phyloP scores from a whole-genome alignment of 2,888 invertebrate genomes.

The Salpingus planirostris region DNA sequence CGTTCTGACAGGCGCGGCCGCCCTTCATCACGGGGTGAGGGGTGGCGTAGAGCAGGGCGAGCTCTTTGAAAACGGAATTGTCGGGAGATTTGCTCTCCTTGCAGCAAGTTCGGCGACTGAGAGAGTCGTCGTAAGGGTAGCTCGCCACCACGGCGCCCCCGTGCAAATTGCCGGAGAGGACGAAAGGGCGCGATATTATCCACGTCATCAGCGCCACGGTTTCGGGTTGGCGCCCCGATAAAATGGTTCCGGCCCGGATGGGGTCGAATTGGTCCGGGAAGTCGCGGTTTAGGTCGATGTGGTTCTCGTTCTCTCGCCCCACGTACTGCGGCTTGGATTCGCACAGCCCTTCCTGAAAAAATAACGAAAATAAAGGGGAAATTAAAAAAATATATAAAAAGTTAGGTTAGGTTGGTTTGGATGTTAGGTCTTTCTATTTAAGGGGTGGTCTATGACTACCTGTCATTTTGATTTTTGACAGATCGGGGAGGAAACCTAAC shows the following conservation, averaged over 20 bases:
- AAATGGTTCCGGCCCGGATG: conserved; percentile 41
- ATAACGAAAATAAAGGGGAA: conserved; percentile 1
- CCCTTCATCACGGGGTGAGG: conserved; percentile 65
- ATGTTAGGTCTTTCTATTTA: too few species aligned
- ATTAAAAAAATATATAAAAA: too few species aligned
- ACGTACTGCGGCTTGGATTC: conserved; percentile 55
- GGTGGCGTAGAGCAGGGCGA: conserved; percentile 69
- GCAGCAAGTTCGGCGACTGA: conserved; percentile 49
- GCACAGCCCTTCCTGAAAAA: conserved; percentile 67
- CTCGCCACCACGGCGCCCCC: conserved; percentile 97
- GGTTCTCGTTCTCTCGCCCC: conserved; percentile 76
- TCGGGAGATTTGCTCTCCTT: conserved; percentile 73
- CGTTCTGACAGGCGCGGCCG: conserved; percentile 64
- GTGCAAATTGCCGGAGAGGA: conserved; percentile 88
- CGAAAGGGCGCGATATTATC: conserved; percentile 81
- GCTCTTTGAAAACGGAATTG: conserved; percentile 65
- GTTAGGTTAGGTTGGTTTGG: too few species aligned
- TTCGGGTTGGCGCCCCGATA: conserved; percentile 69
- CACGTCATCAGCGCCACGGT: conserved; percentile 82
- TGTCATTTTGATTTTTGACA: too few species aligned
- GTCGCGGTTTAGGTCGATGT: conserved; percentile 80
- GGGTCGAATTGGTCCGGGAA: conserved; percentile 79
- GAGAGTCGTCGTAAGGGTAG: conserved; percentile 90
- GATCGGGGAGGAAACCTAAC: too few species aligned
- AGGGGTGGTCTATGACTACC: too few species aligned